phyloP scores from a whole-genome alignment of 2,888 invertebrate species.

The Ectemnius lituratus region DNA sequence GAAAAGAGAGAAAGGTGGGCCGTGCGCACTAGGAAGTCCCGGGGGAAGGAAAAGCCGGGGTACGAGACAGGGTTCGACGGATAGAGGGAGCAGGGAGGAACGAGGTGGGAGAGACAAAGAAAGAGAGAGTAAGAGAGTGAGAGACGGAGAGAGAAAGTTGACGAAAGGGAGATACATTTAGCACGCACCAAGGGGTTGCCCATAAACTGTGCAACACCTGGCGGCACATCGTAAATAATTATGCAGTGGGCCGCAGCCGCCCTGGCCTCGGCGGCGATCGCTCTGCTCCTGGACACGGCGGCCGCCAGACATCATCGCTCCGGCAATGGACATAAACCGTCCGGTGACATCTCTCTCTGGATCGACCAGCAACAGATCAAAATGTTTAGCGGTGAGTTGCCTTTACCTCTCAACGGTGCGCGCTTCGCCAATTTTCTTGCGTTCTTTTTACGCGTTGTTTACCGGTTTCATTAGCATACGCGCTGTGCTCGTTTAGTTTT shows the following conservation, averaged over 20 bases:
- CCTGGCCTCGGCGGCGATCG: slow-evolving; percentile 67
- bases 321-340: slow-evolving; percentile 71
- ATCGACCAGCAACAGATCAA: slow-evolving; percentile 94
- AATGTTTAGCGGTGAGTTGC: slow-evolving; percentile 89
- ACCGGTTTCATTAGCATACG: background rate
- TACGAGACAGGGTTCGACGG: too few species aligned
- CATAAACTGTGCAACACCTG: slow-evolving; percentile 55
- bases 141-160: slow-evolving; percentile 3
- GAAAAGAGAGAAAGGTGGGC: background rate
- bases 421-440: background rate
- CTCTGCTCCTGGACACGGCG: slow-evolving; percentile 62
- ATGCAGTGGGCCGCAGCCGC: slow-evolving; percentile 72
- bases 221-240: slow-evolving; percentile 54
- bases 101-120: background rate
- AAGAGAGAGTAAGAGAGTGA: background rate
- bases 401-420: background rate
- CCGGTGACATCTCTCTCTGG: slow-evolving; percentile 89
- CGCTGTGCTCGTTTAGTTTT: too few species aligned
- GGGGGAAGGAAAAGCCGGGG: too few species aligned
- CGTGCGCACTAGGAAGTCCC: slow-evolving; percentile 2
- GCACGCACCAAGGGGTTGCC: slow-evolving; percentile 38
- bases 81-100: too few species aligned
- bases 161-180: slow-evolving; percentile 38
- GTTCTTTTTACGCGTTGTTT: background rate
- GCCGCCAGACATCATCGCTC: slow-evolving; percentile 70